These are phyloP conservation scores for Thaleichthys pacificus DNA, from an alignment of 2,797 vertebrate genomes.

Conservation along the genomic window DNA sequence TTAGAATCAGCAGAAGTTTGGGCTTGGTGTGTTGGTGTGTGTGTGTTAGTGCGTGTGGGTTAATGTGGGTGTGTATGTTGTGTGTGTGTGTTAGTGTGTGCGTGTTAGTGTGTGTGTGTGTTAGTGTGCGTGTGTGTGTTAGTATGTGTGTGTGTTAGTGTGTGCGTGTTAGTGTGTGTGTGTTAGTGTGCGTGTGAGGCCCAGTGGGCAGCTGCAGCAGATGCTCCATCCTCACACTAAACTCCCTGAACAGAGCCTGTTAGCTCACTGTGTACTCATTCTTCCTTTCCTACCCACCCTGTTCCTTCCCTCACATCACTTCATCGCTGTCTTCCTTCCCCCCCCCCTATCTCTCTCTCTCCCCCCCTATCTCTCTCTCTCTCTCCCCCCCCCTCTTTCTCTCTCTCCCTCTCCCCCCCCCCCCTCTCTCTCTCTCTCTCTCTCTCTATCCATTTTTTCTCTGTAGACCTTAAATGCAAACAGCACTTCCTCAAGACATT, in stretches of 20 bases:
- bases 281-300: slow-evolving; percentile 6
- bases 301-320: background rate
- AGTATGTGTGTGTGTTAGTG: slow-evolving; percentile 18
- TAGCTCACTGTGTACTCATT: slow-evolving; percentile 42
- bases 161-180: slow-evolving; percentile 32
- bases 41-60: too few relatives aligned
- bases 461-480: too few relatives aligned
- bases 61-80: slow-evolving; percentile 25
- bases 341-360: background rate
- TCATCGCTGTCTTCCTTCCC: too few relatives aligned
- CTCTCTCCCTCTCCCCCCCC: background rate
- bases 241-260: slow-evolving; percentile 50
- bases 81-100: slow-evolving; percentile 31
- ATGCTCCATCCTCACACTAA: slow-evolving; percentile 64
- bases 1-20: slow-evolving; percentile 62
- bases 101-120: slow-evolving; percentile 25
- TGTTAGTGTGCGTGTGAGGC: slow-evolving; percentile 53
- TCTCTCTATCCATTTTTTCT: too few relatives aligned
- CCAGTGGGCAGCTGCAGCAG: slow-evolving; percentile 64
- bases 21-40: slow-evolving; percentile 16
- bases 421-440: slow-evolving; percentile 6
- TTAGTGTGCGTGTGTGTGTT: slow-evolving; percentile 16
- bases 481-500: background rate
- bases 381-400: background rate
- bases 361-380: background rate